Conservation (phyloP, 2,797 vertebrate species). For the Coluber constrictor region DNA sequence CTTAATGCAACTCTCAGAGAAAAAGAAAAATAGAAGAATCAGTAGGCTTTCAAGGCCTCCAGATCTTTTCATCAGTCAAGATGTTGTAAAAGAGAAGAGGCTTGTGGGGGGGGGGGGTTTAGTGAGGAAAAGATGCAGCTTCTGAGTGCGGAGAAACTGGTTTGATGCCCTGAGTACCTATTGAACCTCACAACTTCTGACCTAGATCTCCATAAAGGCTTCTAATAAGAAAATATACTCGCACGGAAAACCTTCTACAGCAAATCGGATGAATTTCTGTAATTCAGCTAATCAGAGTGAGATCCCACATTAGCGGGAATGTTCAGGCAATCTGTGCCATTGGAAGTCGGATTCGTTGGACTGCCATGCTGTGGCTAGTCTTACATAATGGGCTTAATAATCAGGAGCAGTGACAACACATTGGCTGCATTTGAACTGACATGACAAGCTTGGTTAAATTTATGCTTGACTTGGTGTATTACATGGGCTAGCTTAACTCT, state of each 20-base stretch:
- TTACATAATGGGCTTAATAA: neutral
- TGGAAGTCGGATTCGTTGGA: neutral
- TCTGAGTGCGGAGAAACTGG: neutral
- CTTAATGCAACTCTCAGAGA: neutral
- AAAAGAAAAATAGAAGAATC: neutral
- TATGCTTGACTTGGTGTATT: neutral
- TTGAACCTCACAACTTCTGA: neutral
- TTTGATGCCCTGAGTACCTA: neutral
- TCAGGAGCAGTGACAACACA: neutral
- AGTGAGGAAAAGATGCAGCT: neutral
- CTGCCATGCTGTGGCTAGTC: neutral
- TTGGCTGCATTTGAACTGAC: neutral
- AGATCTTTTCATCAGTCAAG: neutral
- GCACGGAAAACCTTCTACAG: neutral
- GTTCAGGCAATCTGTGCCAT: neutral
- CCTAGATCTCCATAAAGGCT: neutral
- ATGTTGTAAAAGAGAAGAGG: neutral
- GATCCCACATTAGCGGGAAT: neutral
- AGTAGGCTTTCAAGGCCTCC: neutral
- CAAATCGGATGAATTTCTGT: neutral
- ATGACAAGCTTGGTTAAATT: neutral
- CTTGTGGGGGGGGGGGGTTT: fast-evolving
- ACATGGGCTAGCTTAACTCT: neutral
- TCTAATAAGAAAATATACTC: neutral
- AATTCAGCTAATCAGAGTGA: neutral